Conservation (phyloP, 2,888 invertebrate species). For the Dryobotodes eremita region DNA sequence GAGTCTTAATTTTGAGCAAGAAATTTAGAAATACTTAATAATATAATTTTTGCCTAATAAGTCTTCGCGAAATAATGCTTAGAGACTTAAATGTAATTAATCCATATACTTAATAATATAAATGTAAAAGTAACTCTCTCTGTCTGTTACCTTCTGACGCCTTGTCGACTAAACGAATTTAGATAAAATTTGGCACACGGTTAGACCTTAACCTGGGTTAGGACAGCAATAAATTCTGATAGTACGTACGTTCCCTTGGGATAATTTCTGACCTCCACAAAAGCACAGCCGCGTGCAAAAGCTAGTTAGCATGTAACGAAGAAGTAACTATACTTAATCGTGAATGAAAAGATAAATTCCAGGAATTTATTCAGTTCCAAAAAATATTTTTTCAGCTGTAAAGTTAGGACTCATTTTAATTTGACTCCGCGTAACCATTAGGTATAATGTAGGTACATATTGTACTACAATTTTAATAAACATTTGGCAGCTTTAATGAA, state of each 20-base stretch:
- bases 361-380: neutral
- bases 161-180: neutral
- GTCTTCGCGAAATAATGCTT: neutral
- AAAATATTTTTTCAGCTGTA: neutral
- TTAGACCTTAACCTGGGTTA: too few relatives aligned
- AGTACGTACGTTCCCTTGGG: neutral
- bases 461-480: neutral
- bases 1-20: slow-evolving; percentile 19
- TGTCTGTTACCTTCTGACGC: neutral
- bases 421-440: neutral
- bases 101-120: neutral
- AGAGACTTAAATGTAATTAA: neutral
- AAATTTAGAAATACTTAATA: slow-evolving; percentile 20
- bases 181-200: neutral
- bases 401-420: slow-evolving; percentile 10
- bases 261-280: neutral
- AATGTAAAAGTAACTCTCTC: neutral
- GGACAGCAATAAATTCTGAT: neutral
- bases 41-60: slow-evolving; percentile 10
- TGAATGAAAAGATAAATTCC: neutral
- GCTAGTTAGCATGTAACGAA: neutral
- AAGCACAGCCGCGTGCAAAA: too few relatives aligned
- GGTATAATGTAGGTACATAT: too few relatives aligned
- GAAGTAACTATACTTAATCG: neutral
- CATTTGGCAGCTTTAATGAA: neutral